Evolutionary conservation across 2,888 invertebrate genomes (phyloP).

Genomic region (Lypha dubia): DNA sequence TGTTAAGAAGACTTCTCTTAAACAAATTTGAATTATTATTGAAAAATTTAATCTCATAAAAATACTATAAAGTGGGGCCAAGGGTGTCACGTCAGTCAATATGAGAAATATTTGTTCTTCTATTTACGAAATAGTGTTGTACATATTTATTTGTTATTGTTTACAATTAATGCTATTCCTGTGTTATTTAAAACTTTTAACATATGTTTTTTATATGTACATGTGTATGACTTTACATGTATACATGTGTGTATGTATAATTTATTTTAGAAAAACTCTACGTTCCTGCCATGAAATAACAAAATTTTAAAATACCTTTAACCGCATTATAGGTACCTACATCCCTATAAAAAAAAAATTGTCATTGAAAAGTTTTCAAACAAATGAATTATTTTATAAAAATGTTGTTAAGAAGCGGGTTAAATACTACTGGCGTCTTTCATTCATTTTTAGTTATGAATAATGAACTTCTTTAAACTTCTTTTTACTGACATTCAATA

Average conservation of each 20-base stretch:
- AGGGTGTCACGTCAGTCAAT: conserved; percentile 44
- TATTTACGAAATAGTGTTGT: not conserved
- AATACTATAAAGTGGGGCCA: conserved; percentile 28
- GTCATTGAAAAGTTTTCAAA: not conserved
- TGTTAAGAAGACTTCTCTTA: conserved; percentile 32
- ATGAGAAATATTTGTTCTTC: conserved; percentile 13
- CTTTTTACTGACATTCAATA: conserved; percentile 37
- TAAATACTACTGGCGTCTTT: conserved; percentile 10
- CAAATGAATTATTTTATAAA: not conserved
- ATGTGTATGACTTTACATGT: not conserved
- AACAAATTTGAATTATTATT: conserved; percentile 12
- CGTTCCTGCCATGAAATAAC: not conserved
- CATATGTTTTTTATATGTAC: not conserved
- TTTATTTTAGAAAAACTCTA: not conserved
- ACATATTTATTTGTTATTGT: conserved; percentile 16
- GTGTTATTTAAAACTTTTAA: not conserved
- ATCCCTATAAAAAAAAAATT: not conserved
- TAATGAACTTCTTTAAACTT: conserved; percentile 29
- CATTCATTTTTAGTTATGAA: conserved; percentile 49
- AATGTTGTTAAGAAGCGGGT: not conserved
- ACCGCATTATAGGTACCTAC: no score
- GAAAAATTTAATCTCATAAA: conserved; percentile 37
- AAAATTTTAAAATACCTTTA: not conserved
- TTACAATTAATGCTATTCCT: conserved; percentile 5
- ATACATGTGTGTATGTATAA: not conserved